Conservation (phyloP, 2,113 vertebrate species). For the Amphiprion ocellaris region DNA sequence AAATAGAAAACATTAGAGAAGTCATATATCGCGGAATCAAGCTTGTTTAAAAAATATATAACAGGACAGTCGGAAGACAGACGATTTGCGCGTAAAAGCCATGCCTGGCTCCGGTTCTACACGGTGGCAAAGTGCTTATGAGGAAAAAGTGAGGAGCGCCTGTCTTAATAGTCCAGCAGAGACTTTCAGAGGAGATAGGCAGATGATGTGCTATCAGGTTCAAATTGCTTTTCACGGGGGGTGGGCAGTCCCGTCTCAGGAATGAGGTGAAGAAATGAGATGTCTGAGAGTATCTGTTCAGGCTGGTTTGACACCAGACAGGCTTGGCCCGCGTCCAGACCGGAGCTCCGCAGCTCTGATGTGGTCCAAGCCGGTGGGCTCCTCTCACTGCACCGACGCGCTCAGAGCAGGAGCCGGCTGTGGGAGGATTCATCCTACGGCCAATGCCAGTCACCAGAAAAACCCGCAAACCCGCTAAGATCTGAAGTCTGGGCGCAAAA, state of each 20-base stretch:
- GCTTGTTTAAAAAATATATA: neutral
- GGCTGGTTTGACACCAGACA: slow-evolving; percentile 84
- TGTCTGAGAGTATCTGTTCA: slow-evolving; percentile 84
- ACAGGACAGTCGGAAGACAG: neutral
- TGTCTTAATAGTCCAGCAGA: slow-evolving; percentile 54
- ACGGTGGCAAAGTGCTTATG: slow-evolving; percentile 12
- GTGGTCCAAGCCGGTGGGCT: slow-evolving; percentile 58
- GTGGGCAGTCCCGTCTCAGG: slow-evolving; percentile 80
- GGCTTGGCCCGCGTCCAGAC: slow-evolving; percentile 78
- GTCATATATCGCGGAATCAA: neutral
- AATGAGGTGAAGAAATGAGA: slow-evolving; percentile 83
- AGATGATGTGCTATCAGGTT: slow-evolving; percentile 80
- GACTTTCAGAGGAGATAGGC: slow-evolving; percentile 54
- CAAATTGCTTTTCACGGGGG: slow-evolving; percentile 78
- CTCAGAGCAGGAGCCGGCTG: slow-evolving; percentile 17
- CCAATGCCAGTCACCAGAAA: neutral
- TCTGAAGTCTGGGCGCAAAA: neutral
- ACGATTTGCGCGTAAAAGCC: slow-evolving; percentile 49
- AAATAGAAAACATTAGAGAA: slow-evolving; percentile 22
- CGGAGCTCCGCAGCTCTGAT: slow-evolving; percentile 52
- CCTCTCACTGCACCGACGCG: slow-evolving; percentile 28
- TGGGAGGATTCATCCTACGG: neutral
- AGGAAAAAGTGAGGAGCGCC: slow-evolving; percentile 15
- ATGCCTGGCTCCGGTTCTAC: slow-evolving; percentile 10
- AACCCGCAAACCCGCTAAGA: neutral